Evolutionary conservation across 2,113 vertebrate species (phyloP).

Genomic region (Zosterops japonicus): DNA sequence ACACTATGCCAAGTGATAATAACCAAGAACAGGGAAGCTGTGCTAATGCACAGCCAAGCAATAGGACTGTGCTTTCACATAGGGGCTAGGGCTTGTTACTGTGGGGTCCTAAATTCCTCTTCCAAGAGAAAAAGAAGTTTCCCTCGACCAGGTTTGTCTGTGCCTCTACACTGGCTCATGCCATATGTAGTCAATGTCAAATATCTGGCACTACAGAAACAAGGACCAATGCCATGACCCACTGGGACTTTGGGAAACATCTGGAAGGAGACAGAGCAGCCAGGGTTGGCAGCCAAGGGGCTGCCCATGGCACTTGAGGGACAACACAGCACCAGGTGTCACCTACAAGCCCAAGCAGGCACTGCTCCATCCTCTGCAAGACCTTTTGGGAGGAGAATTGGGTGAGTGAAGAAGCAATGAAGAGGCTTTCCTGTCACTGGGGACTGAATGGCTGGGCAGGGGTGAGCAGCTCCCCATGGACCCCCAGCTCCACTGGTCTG

Average conservation of each 20-base stretch:
- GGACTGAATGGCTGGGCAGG: neutral
- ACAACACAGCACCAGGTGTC: neutral
- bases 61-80: neutral
- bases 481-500: rapidly evolving
- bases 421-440: neutral
- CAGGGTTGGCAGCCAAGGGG: neutral
- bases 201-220: neutral
- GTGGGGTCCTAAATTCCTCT: neutral
- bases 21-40: neutral
- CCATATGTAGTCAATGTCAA: neutral
- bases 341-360: neutral
- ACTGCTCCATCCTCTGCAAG: neutral
- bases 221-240: neutral
- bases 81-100: neutral
- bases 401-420: neutral
- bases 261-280: neutral
- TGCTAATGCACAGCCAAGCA: neutral
- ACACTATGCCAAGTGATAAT: neutral
- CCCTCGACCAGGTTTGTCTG: neutral
- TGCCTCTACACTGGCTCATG: neutral
- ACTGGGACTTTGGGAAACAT: neutral
- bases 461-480: neutral
- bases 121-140: neutral
- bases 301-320: rapidly evolving
- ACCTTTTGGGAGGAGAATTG: neutral